Evolutionary conservation across 2,113 vertebrate species (phyloP).

Genomic region (Okapia johnstoni): DNA sequence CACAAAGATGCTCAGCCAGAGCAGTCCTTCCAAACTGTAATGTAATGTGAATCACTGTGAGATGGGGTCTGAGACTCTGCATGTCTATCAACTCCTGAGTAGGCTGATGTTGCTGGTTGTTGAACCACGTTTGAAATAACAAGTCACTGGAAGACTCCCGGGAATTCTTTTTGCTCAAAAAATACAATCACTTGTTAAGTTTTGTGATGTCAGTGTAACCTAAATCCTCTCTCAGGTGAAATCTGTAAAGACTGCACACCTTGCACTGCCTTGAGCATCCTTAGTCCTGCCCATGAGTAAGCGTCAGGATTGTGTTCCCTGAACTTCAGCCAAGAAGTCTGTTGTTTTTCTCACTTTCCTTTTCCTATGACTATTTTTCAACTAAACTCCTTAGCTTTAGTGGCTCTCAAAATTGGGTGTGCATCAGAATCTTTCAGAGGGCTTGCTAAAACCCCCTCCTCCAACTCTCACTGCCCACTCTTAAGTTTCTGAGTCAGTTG

Average conservation of each 20-base stretch:
- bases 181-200: not conserved
- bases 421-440: not conserved
- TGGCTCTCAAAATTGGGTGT: not conserved
- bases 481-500: not conserved
- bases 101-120: not conserved
- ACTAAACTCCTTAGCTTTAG: not conserved
- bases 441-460: not conserved
- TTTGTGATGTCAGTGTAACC: not conserved
- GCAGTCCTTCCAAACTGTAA: not conserved
- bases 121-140: not conserved
- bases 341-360: not conserved
- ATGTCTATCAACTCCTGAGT: not conserved
- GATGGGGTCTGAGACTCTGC: not conserved
- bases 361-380: not conserved
- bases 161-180: not conserved
- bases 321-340: not conserved
- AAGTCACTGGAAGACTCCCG: not conserved
- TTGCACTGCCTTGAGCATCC: not conserved
- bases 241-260: not conserved
- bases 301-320: not conserved
- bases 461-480: not conserved
- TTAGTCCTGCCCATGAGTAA: not conserved
- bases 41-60: not conserved
- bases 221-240: not conserved
- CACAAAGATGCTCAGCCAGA: not conserved